These are phyloP conservation scores for Petroica traversi DNA, from an alignment of 2,113 vertebrate species.

Conservation along the genomic window DNA sequence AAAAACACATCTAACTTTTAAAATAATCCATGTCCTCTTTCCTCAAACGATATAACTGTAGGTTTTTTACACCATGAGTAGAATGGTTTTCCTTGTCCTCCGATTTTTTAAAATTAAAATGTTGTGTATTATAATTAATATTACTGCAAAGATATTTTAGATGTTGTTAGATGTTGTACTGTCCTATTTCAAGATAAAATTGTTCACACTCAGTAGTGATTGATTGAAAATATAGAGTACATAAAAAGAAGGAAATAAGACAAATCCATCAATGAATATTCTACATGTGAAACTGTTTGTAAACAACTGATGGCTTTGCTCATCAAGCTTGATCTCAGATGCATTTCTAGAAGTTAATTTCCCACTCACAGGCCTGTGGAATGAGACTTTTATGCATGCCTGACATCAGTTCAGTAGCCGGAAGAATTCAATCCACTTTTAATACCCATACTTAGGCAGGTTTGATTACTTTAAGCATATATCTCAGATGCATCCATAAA, in stretches of 20 bases:
- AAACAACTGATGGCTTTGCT: neutral
- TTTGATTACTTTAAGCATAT: neutral
- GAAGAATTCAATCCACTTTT: neutral
- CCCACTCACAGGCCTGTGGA: neutral
- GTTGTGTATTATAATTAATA: neutral
- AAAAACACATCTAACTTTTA: neutral
- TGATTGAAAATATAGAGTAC: neutral
- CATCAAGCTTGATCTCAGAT: neutral
- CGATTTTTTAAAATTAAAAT: neutral
- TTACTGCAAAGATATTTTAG: neutral
- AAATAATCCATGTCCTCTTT: neutral
- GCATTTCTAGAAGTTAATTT: neutral
- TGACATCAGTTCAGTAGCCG: neutral
- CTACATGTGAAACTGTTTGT: neutral
- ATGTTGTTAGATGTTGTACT: neutral
- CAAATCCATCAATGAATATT: neutral
- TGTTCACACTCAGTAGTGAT: neutral
- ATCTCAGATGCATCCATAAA: neutral
- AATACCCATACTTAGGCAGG: neutral
- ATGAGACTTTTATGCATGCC: neutral
- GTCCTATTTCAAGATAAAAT: neutral
- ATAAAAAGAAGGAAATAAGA: neutral
- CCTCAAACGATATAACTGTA: neutral
- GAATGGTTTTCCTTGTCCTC: neutral
- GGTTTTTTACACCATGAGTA: neutral